These are phyloP conservation scores for Cephalotes varians DNA, from an alignment of 2,888 invertebrate genomes.

Conservation along the genomic window DNA sequence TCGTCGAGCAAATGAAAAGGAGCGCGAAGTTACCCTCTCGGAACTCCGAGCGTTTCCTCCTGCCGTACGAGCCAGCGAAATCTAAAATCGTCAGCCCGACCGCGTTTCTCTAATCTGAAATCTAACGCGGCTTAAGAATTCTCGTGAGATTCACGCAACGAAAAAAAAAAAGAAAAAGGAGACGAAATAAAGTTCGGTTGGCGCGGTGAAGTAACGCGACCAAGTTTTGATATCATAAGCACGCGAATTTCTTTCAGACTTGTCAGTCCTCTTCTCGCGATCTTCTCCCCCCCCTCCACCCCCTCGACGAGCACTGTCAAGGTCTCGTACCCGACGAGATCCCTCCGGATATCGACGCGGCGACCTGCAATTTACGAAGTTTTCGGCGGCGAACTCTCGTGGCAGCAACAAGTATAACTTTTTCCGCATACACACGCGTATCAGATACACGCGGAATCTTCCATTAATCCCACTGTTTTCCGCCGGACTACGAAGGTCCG, in stretches of 20 bases:
- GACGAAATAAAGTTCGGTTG: too few relatives aligned
- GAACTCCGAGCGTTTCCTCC: slow-evolving; percentile 8
- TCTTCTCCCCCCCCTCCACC: not conserved
- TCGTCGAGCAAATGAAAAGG: slow-evolving; percentile 30
- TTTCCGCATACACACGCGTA: slow-evolving; percentile 47
- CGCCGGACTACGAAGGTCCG: slow-evolving; percentile 26
- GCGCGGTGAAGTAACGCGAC: too few relatives aligned
- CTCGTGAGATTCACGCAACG: not conserved
- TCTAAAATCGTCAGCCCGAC: not conserved
- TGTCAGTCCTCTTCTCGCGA: not conserved
- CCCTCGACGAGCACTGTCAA: slow-evolving; percentile 14
- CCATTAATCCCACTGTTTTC: slow-evolving; percentile 53
- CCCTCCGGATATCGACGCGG: slow-evolving; percentile 23
- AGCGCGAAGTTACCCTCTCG: slow-evolving; percentile 32
- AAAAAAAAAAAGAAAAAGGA: too few relatives aligned
- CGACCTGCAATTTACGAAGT: slow-evolving; percentile 1
- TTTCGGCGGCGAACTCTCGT: slow-evolving; percentile 7
- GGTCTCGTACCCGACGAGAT: not conserved
- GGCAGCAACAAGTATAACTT: slow-evolving; percentile 63
- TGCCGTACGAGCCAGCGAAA: not conserved
- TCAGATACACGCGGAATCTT: slow-evolving; percentile 34
- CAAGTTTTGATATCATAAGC: not conserved
- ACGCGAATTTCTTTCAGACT: not conserved
- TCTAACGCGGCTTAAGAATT: not conserved
- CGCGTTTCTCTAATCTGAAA: slow-evolving; percentile 17